These are phyloP conservation scores for cattle (Bos taurus) DNA, from an alignment of 2,113 vertebrate species.

Conservation along the genomic window ARS-UCD2.0 NC_037338.1:35240501-35241000, in stretches of 20 bases:
- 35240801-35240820: neutral
- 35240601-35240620: neutral
- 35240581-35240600: neutral
- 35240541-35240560: neutral
- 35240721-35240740: neutral
- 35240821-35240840: fast-evolving
- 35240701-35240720: fast-evolving
- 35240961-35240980: neutral
- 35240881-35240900: neutral
- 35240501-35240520: neutral
- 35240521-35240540: neutral
- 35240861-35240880: neutral
- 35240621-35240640: neutral
- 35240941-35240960: neutral
- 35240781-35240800: neutral
- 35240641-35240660: neutral
- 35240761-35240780: neutral
- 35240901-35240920: neutral
- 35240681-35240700: neutral
- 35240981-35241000: neutral
- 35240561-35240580: neutral
- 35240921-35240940: neutral
- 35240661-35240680: neutral
- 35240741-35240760: neutral
- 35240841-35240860: neutral